phyloP scores from a whole-genome alignment of 2,797 vertebrate species.

The Mareca strepera region DNA sequence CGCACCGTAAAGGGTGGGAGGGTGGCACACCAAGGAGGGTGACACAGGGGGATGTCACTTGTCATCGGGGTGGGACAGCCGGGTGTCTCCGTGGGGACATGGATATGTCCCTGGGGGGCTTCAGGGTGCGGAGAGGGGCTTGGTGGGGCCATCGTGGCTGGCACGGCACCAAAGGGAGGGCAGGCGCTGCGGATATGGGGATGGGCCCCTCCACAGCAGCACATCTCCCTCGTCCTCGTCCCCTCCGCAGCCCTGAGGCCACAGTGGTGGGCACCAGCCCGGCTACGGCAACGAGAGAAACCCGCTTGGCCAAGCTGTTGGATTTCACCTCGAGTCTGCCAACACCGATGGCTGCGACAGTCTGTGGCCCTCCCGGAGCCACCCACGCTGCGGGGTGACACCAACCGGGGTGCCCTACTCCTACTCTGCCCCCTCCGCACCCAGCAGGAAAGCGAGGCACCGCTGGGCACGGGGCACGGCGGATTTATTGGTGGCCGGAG shows the following conservation, averaged over 20 bases:
- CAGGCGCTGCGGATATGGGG: background rate
- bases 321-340: background rate
- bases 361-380: background rate
- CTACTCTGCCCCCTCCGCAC: accelerated
- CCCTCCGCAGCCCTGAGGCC: background rate
- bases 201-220: background rate
- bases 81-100: accelerated
- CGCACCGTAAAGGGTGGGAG: background rate
- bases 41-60: background rate
- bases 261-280: accelerated
- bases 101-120: accelerated
- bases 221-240: background rate
- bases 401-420: background rate
- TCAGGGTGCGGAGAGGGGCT: accelerated
- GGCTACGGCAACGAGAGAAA: background rate
- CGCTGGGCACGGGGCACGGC: accelerated
- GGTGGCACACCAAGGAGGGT: background rate
- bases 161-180: background rate
- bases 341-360: accelerated
- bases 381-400: background rate
- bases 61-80: accelerated
- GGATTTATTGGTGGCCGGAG: background rate
- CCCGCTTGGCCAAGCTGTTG: background rate
- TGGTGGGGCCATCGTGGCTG: background rate
- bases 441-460: accelerated